A percentile compares a stretch with the other conserved stretches of the same genome.
Conservation (phyloP, 2,113 vertebrate species). For the Theristicus caerulescens region DNA sequence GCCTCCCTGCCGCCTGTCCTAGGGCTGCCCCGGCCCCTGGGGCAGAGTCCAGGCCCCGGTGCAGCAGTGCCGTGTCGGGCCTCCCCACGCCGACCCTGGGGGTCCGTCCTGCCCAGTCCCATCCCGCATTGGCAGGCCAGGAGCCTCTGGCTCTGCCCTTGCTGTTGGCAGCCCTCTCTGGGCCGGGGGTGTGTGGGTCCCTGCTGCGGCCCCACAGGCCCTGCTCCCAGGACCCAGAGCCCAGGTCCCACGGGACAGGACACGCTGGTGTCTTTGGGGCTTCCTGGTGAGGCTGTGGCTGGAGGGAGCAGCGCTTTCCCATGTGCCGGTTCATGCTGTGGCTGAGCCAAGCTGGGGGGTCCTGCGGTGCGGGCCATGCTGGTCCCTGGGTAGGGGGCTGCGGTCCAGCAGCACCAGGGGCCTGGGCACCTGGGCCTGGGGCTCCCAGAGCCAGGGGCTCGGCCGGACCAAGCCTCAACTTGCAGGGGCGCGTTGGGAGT, state of each 20-base stretch:
- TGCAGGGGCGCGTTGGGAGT: accelerated
- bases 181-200: accelerated
- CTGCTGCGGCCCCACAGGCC: neutral
- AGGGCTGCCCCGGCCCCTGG: neutral
- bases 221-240: accelerated
- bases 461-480: neutral
- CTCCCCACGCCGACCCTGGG: accelerated
- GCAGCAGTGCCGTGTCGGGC: accelerated
- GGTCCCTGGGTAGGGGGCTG: neutral
- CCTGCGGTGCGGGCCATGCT: accelerated
- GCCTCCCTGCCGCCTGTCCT: neutral
- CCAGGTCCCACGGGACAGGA: neutral
- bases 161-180: too few species aligned
- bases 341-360: neutral
- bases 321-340: accelerated
- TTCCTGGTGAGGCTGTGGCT: accelerated
- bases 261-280: accelerated
- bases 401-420: neutral
- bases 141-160: accelerated
- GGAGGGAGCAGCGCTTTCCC: accelerated
- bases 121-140: accelerated
- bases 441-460: neutral
- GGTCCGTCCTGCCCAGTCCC: neutral
- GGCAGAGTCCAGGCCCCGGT: neutral
- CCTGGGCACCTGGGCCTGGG: neutral